Conservation (phyloP, 2,888 invertebrate species). For the Cephus sareptanus region DNA sequence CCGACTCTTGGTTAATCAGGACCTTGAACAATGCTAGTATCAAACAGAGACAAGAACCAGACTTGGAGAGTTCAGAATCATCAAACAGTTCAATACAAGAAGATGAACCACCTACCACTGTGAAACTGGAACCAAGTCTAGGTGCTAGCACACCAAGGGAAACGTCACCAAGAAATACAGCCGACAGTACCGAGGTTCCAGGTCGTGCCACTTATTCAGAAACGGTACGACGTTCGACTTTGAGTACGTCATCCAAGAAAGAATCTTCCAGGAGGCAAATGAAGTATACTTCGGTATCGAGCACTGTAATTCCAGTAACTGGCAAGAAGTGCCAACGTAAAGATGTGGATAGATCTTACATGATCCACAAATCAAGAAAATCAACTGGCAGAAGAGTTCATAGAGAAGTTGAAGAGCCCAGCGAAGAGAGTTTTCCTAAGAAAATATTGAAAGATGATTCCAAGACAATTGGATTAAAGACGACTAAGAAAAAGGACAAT, state of each 20-base stretch:
- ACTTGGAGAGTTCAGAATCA: conserved; percentile 36
- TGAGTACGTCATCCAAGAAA: conserved; percentile 25
- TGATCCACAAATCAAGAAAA: conserved; percentile 41
- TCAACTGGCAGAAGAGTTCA: conserved; percentile 14
- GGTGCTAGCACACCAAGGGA: neutral
- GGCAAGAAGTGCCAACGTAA: conserved; percentile 39
- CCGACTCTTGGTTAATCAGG: conserved; percentile 57
- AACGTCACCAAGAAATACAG: neutral
- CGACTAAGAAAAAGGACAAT: conserved; percentile 32
- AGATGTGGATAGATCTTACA: conserved; percentile 38
- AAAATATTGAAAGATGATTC: conserved; percentile 9
- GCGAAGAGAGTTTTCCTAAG: conserved; percentile 8
- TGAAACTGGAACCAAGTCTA: conserved; percentile 2
- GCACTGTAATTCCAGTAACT: conserved; percentile 32
- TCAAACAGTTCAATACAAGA: conserved; percentile 38
- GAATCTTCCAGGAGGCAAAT: conserved; percentile 25
- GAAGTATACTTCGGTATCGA: neutral
- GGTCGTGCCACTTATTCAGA: conserved; percentile 56
- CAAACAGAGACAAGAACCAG: conserved; percentile 25
- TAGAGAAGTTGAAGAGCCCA: conserved; percentile 6
- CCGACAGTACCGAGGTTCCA: neutral
- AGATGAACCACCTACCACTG: conserved; percentile 27
- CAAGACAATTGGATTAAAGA: conserved; percentile 19
- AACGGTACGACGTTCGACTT: conserved; percentile 46
- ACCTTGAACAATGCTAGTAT: conserved; percentile 53